phyloP scores from a whole-genome alignment of 2,113 vertebrate genomes.

The Mastomys coucha region DNA sequence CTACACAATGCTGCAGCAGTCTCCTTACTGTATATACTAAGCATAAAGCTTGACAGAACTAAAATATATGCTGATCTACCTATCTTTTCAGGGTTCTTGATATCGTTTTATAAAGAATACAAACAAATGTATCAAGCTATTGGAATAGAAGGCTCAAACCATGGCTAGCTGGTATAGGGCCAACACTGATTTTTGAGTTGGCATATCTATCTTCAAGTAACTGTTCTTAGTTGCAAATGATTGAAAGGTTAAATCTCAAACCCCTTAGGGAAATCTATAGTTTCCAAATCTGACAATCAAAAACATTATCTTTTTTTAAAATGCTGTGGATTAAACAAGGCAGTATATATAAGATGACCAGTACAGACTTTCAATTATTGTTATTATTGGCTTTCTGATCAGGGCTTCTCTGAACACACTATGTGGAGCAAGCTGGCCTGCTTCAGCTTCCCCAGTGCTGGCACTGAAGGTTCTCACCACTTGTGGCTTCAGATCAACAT shows the following conservation, averaged over 20 bases:
- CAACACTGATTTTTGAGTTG: neutral
- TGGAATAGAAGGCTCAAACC: conserved; percentile 12
- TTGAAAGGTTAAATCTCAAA: conserved; percentile 11
- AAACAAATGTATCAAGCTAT: neutral
- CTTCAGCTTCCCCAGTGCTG: neutral
- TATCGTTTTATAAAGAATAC: neutral
- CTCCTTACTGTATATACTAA: neutral
- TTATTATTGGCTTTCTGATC: neutral
- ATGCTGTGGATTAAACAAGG: neutral
- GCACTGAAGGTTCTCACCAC: neutral
- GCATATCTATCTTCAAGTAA: conserved; percentile 13
- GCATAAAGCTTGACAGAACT: conserved; percentile 8
- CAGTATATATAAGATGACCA: neutral
- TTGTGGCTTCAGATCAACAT: neutral
- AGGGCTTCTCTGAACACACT: neutral
- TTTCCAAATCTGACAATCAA: conserved; percentile 48
- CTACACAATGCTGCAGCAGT: neutral
- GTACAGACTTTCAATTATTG: neutral
- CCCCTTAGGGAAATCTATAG: neutral
- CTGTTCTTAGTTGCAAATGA: conserved; percentile 20
- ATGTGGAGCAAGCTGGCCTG: neutral
- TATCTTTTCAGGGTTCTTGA: conserved; percentile 36
- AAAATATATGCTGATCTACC: conserved; percentile 11
- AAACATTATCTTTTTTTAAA: neutral
- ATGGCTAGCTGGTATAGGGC: neutral